Conservation (phyloP, 2,113 vertebrate genomes). For the Motacilla tschutschensis region DNA sequence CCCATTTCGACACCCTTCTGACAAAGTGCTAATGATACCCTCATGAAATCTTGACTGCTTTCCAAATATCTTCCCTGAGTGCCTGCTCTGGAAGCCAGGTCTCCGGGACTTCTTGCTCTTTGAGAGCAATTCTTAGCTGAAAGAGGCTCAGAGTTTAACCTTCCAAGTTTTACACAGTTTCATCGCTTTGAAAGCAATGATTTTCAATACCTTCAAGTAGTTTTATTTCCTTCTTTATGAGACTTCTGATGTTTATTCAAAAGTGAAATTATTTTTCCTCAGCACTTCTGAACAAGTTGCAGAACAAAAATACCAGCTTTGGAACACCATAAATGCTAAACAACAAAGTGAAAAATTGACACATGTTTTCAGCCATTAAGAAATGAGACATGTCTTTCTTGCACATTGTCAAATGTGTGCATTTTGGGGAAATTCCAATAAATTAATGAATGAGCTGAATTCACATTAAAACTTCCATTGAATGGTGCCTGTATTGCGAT, state of each 20-base stretch:
- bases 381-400: not conserved
- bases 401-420: not conserved
- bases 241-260: not conserved
- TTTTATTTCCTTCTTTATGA: not conserved
- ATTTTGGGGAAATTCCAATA: slow-evolving; percentile 7
- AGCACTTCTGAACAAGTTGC: not conserved
- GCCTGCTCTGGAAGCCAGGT: not conserved
- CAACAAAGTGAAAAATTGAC: not conserved
- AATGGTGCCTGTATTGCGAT: not conserved
- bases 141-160: not conserved
- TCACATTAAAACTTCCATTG: slow-evolving; percentile 9
- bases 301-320: not conserved
- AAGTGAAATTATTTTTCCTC: slow-evolving; percentile 18
- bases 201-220: not conserved
- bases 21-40: not conserved
- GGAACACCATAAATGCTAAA: not conserved
- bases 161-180: not conserved
- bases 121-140: not conserved
- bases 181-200: not conserved
- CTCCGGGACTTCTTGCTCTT: not conserved
- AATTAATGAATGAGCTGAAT: slow-evolving; percentile 38
- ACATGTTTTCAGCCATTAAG: slow-evolving; percentile 5
- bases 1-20: not conserved
- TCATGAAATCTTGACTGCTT: not conserved
- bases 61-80: not conserved